Evolutionary conservation across 1,140 invertebrate genomes (phyloP).

Genomic region (Tetranychus urticae): DNA sequence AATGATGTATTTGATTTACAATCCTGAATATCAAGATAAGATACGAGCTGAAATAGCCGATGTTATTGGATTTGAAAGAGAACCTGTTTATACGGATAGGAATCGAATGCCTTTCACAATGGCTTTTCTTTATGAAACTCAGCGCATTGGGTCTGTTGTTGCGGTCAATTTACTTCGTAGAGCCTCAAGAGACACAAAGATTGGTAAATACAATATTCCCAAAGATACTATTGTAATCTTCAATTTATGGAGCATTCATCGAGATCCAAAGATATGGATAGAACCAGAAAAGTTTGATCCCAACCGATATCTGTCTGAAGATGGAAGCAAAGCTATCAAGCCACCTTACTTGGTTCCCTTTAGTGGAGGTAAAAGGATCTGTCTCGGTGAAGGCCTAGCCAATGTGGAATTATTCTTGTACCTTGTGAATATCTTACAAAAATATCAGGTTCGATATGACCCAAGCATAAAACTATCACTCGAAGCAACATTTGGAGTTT

Average conservation of each 20-base stretch:
- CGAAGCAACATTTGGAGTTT: no score
- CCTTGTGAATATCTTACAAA: no score
- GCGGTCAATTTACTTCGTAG: no score
- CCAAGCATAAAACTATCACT: no score
- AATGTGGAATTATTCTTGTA: no score
- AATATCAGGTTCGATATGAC: no score
- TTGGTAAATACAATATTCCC: constrained; percentile 2
- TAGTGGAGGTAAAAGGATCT: constrained; percentile 11
- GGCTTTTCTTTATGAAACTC: no score
- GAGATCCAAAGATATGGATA: constrained; percentile 36
- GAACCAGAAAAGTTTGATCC: constrained; percentile 43
- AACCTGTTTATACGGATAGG: constrained; percentile 10
- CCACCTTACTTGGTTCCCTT: no score
- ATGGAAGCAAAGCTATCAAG: no score
- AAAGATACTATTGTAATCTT: constrained; percentile 30
- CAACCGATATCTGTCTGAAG: constrained; percentile 25
- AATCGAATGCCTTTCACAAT: background rate
- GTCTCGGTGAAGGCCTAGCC: no score
- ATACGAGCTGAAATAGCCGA: constrained; percentile 17
- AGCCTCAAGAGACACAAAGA: no score
- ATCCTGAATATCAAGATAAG: constrained; percentile 20
- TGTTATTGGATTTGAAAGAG: constrained; percentile 11
- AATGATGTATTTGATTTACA: constrained; percentile 14
- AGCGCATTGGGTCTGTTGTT: no score
- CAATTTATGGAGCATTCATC: constrained; percentile 38